Evolutionary conservation across 1,140 invertebrate genomes (phyloP), one percentile per base, ranked within the genome.

Genomic region (Drosophila triauraria): DNA sequence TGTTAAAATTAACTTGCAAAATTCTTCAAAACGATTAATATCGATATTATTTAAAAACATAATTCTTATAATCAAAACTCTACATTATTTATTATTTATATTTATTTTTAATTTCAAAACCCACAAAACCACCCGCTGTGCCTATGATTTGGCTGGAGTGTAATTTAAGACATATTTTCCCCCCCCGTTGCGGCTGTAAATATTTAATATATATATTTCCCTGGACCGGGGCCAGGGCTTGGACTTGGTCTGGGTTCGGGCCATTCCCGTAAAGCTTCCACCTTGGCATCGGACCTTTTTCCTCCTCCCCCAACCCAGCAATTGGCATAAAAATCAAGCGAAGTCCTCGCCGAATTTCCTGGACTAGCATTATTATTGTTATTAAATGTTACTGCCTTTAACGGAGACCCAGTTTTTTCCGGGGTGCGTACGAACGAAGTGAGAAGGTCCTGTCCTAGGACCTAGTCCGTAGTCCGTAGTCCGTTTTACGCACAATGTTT

Each of bases 301-400:
- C 7, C 23, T 17, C 56, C 13, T 43, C 13, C 20, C 32, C 30
- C 2, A 9, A 6, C 25, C 40, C 46, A 46, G 61, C 42, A 72
- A 68, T 42, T 67, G 83, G 79, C 77, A 82, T 77, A 69, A 77
- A 87, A 87, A 77, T 80, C 74, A 82, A 82, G 75, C 83, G n/a
- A 78, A 64, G 50, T 58, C 54, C 79, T 71, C 54, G 69, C 68
- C 47, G 78, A 76, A 67, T 76, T 69, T 80, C 46, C 78, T 69
- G 81, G 80, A 75, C 65, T 61, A 78, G 75, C 80, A 64, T 87
- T 87, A 88, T 87, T 87, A 87, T 88, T 84, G 84, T 88, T 90
- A 88, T 88, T 88, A 88, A 88, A 88, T 90, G 83, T 90, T 88
- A 88, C 74, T 84, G 78, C 74, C 84, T 74, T 67, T 84, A 88